Evolutionary conservation across 2,113 vertebrate species (phyloP), one percentile per base, ranked within the genome.

Genomic region (Rhinolophus sinicus): DNA sequence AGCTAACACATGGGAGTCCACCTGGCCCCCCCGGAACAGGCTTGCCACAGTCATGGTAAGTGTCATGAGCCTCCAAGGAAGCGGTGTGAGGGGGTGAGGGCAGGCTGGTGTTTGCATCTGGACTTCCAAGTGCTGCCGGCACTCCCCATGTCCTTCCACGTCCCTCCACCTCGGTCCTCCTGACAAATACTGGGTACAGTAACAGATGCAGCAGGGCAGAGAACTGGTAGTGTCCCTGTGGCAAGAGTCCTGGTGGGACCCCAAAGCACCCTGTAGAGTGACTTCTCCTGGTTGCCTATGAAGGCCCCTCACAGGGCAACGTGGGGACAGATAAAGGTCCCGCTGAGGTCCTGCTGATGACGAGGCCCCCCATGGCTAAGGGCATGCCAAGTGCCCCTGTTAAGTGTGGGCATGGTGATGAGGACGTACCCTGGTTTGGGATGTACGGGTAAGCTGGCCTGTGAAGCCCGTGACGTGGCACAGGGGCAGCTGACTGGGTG

Each of bases 361-460:
- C 12, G 4, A 58, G n/a, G 60, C 0, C 54, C 22, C 52, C 14
- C 8, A 76, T 0, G 22, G 80, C 56, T 77, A 88, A 93, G 9
- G 44, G 44, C 30, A 50, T 40, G 35, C 10, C 8, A 60, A 82
- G 12, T 0, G 0, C 50, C 83, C 47, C 5, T 54, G 6, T 38
- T 80, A 86, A 90, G 19, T n/a, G 0, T 0, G 5, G 28, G 18
- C 1, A 21, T 35, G 65, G 8, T 0, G 4, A 83, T 70, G 30
- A 96, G 91, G 52, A 76, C 40, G 58, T 0, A 60, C 38, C 52
- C 33, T 88, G 88, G 2, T 40, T 94, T 58, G 90, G 86, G 33
- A 77, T 26, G 4, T 62, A 35, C 2, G 26, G 47, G 35, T 85
- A 60, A 62, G 33, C 33, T 62, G 95, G 35, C 16, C 0, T 44